Percentiles rank a stretch among this genome's conserved stretches.
phyloP scores from a whole-genome alignment of 2,888 invertebrate species.

The Periphyllus acericola region DNA sequence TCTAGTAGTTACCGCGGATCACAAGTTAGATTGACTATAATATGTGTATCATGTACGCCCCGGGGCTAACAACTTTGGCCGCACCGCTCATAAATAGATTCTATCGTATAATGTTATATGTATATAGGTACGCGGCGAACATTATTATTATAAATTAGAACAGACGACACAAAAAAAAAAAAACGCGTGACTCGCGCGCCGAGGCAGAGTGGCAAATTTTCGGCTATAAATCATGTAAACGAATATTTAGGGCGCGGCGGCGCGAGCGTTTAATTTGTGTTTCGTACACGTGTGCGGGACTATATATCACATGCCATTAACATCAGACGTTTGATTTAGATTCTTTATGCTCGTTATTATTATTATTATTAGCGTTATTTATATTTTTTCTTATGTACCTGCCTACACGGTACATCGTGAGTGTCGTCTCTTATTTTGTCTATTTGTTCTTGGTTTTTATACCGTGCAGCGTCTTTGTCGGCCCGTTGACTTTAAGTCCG shows the following conservation, averaged over 20 bases:
- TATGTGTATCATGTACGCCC: no score
- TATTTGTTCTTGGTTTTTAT: no score
- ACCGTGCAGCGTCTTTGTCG: no score
- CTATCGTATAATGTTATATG: not conserved
- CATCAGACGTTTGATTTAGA: not conserved
- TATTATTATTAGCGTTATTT: no score
- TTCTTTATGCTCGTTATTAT: not conserved
- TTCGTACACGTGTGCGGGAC: not conserved
- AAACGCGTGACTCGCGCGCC: not conserved
- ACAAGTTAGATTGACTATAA: no score
- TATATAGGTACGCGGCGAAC: no score
- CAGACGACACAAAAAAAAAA: not conserved
- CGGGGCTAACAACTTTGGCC: not conserved
- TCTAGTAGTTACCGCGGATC: no score
- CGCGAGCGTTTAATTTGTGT: not conserved
- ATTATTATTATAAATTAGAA: not conserved
- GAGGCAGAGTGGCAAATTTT: not conserved
- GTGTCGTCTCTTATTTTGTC: no score
- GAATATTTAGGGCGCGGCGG: not conserved
- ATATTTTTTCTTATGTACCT: no score
- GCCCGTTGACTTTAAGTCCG: no score
- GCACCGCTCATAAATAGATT: not conserved
- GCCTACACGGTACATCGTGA: no score
- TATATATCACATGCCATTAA: not conserved
- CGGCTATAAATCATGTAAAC: not conserved